Evolutionary conservation across 2,113 vertebrate species (phyloP), one percentile per base, ranked within the genome.

Genomic region (Toxostoma redivivum): DNA sequence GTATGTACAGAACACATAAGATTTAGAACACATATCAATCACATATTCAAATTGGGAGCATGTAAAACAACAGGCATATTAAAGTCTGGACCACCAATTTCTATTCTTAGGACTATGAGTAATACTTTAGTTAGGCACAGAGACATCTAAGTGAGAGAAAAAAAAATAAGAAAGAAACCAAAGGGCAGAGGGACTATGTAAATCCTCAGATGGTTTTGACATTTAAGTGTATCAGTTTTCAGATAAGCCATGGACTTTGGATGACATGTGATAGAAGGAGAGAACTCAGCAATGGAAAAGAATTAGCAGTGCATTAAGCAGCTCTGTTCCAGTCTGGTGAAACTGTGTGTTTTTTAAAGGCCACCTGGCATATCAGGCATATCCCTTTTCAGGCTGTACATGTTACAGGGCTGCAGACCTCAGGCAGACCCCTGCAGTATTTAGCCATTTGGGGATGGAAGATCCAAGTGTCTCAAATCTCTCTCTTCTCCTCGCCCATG

Each of bases 201-300:
- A 95, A 73, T 86, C 50, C 37, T 91, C 87, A 88, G 64, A 80
- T 66, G 45, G 42, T 60, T 96, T 86, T 92, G 87, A 78, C 76
- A 88, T 77, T 47, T 73, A 93, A 77, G 35, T 53, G 33, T 73
- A 73, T 87, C 70, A 44, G 48, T 85, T 93, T 94, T 86, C 88
- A 93, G 54, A 67, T 38, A 87, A 84, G 70, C 54, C 18, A 33
- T 16, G 19, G 66, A 64, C 71, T 95, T 80, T 70, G 54, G 72
- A 89, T 0, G 7, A 53, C 31, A 80, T 23, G 27, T 45, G 53
- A 80, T 18, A 71, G 42, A 57, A 85, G 57, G 67, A 37, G 77
- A 84, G 35, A 88, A 76, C 35, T 71, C 31, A 23, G 65, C 47
- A 71, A 25, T 83, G 44, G 77, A 84, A 74, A 57, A 90, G 82